Conservation (phyloP, 2,888 invertebrate genomes). For the Athripsodes cinereus region DNA sequence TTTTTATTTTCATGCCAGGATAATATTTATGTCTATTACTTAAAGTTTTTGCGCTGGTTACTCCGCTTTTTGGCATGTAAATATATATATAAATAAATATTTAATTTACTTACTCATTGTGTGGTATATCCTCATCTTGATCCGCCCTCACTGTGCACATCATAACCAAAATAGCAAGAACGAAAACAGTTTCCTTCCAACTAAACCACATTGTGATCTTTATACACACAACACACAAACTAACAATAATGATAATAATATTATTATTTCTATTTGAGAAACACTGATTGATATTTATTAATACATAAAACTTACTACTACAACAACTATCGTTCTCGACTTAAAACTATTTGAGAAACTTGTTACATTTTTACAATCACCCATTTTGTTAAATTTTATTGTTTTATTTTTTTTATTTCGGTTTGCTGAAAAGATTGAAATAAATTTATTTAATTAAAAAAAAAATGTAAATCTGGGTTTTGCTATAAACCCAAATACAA, state of each 20-base stretch:
- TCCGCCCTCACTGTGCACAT: slow-evolving; percentile 43
- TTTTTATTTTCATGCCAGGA: too few species aligned
- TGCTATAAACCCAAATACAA: too few species aligned
- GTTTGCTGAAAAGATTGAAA: too few species aligned
- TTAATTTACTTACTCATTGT: slow-evolving; percentile 69
- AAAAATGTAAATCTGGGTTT: too few species aligned
- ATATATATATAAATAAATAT: neutral
- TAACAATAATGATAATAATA: too few species aligned
- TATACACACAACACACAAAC: too few species aligned
- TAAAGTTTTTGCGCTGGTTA: too few species aligned
- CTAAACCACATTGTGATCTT: neutral
- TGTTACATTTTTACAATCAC: neutral
- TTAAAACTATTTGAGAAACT: neutral
- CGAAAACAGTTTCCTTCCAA: neutral
- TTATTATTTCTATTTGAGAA: too few species aligned
- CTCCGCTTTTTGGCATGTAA: too few species aligned
- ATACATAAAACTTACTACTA: neutral
- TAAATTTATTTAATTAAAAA: too few species aligned
- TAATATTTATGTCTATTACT: too few species aligned
- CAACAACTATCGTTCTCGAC: neutral
- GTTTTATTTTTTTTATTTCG: too few species aligned
- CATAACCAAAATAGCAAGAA: slow-evolving; percentile 2
- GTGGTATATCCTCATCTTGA: slow-evolving; percentile 85
- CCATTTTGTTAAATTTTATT: neutral
- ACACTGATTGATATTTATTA: neutral